Conservation (phyloP, 2,888 invertebrate species). For the Agriopis aurantiaria region DNA sequence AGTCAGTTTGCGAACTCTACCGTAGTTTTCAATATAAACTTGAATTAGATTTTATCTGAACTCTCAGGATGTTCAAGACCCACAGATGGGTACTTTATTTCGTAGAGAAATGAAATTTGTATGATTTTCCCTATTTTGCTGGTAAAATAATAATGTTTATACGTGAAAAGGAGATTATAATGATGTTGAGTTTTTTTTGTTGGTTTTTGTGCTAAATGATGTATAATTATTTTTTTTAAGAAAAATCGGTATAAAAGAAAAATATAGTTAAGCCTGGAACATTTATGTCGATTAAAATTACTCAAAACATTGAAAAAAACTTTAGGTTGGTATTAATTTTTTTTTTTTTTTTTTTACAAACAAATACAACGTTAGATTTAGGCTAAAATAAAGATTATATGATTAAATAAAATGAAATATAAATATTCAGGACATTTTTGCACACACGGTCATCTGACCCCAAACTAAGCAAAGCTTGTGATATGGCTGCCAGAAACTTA, state of each 20-base stretch:
- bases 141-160: not conserved
- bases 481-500: too few species aligned
- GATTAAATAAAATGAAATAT: too few species aligned
- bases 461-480: too few species aligned
- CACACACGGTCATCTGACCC: too few species aligned
- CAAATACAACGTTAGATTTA: too few species aligned
- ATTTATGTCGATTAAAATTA: too few species aligned
- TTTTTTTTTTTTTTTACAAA: too few species aligned
- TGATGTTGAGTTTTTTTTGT: not conserved
- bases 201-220: not conserved
- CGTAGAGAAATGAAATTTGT: slow-evolving; percentile 20
- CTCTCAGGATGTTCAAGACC: slow-evolving; percentile 15
- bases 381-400: too few species aligned
- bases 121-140: not conserved
- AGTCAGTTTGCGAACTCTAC: slow-evolving; percentile 26
- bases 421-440: too few species aligned
- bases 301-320: too few species aligned
- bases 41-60: slow-evolving; percentile 42
- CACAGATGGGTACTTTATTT: slow-evolving; percentile 17
- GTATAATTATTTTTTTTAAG: not conserved
- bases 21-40: slow-evolving; percentile 45
- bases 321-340: too few species aligned
- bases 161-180: not conserved
- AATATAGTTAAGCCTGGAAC: not conserved
- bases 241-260: not conserved